These are phyloP conservation scores for Apis laboriosa DNA, from an alignment of 1,140 invertebrate genomes.

Conservation along the genomic window DNA sequence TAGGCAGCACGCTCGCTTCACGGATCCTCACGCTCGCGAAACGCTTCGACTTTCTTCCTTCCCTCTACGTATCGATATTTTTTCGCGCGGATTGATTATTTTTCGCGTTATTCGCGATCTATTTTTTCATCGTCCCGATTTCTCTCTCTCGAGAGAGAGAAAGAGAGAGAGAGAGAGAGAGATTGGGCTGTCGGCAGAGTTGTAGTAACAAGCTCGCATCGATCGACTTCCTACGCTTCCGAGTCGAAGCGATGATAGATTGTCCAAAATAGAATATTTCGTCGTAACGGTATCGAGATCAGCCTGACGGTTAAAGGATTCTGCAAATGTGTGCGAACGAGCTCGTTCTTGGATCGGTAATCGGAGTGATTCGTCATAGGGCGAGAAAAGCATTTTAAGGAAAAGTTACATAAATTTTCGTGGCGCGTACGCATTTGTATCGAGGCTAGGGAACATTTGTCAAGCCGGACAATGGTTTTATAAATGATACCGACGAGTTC, in stretches of 20 bases:
- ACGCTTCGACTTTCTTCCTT: background rate
- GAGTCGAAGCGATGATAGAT: background rate
- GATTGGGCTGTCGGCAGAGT: too few species aligned
- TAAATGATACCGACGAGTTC: conserved; percentile 62
- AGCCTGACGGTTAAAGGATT: background rate
- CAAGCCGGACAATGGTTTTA: conserved; percentile 59
- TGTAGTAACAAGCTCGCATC: background rate
- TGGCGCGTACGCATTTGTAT: conserved; percentile 32
- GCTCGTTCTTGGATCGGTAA: background rate
- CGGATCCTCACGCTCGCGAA: conserved; percentile 45
- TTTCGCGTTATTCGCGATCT: background rate
- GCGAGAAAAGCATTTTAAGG: conserved; percentile 9
- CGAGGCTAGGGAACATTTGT: conserved; percentile 51
- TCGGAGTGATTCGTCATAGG: conserved; percentile 22
- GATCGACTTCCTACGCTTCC: background rate
- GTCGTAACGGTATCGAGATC: conserved; percentile 9
- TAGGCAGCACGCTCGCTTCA: conserved; percentile 46
- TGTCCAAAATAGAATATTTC: background rate
- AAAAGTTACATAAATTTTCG: conserved; percentile 35
- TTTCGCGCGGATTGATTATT: too few species aligned
- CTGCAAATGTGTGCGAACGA: background rate
- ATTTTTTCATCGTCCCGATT: background rate
- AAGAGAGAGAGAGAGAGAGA: too few species aligned
- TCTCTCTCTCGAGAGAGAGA: too few species aligned
- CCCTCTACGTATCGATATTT: too few species aligned